A percentile compares a stretch with the other conserved stretches of the same genome.
These are phyloP conservation scores for Zaprionus nigranus DNA, from an alignment of 1,140 invertebrate species.

Conservation along the genomic window DNA sequence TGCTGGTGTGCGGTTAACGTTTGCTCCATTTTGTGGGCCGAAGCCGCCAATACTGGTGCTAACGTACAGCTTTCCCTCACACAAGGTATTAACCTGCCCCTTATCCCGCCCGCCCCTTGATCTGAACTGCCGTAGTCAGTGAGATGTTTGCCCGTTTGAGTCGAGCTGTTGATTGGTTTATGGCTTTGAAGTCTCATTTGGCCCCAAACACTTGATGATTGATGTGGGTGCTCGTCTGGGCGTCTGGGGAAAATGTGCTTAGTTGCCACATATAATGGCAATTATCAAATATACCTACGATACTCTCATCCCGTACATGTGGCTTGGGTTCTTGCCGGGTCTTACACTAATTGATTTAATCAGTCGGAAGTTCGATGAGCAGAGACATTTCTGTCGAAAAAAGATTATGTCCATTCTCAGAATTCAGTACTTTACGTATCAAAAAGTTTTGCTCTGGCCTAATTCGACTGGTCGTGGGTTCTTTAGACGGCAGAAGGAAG, in stretches of 20 bases:
- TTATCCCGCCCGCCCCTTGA: not conserved
- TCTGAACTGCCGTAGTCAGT: slow-evolving; percentile 6
- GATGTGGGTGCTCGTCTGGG: slow-evolving; percentile 19
- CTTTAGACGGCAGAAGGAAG: no score
- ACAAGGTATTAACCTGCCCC: not conserved
- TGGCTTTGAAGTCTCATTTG: slow-evolving; percentile 44
- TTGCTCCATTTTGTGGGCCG: slow-evolving; percentile 16
- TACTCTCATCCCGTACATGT: not conserved
- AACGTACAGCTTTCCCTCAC: not conserved
- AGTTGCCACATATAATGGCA: slow-evolving; percentile 23
- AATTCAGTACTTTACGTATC: not conserved
- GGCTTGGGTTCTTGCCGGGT: not conserved
- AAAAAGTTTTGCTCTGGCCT: no score
- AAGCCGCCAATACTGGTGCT: slow-evolving; percentile 1
- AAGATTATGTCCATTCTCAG: not conserved
- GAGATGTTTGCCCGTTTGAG: slow-evolving; percentile 5
- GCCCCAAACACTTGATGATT: slow-evolving; percentile 34
- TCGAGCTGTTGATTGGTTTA: slow-evolving; percentile 35
- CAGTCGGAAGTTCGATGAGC: not conserved
- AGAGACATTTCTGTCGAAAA: not conserved
- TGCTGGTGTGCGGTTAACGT: slow-evolving; percentile 17
- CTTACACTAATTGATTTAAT: not conserved
- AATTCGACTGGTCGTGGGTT: no score
- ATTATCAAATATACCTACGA: slow-evolving; percentile 27
- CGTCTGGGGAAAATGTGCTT: slow-evolving; percentile 32